A percentile compares a stretch with the other conserved stretches of the same genome.
These are phyloP conservation scores for Dendropsophus ebraccatus DNA, from an alignment of 2,113 vertebrate species.

Conservation along the genomic window DNA sequence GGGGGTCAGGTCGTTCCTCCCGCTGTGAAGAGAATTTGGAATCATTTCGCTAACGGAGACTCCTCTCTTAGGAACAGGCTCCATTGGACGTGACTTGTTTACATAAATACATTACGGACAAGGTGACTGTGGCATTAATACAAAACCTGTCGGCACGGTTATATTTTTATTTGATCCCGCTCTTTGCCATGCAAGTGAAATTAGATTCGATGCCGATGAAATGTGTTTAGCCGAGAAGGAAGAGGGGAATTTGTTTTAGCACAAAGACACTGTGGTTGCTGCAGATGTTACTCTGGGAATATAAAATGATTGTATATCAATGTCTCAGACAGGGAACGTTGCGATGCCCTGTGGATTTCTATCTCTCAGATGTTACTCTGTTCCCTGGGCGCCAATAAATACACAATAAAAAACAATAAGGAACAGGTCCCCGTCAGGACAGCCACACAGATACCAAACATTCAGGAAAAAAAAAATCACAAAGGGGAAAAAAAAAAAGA, in stretches of 20 bases:
- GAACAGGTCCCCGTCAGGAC: neutral
- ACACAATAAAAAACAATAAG: conserved; percentile 54
- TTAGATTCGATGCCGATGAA: conserved; percentile 47
- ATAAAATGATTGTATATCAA: conserved; percentile 56
- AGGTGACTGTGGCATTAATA: conserved; percentile 34
- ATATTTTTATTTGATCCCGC: conserved; percentile 41
- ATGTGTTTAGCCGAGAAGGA: conserved; percentile 43
- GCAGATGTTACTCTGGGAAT: conserved; percentile 51
- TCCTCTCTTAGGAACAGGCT: neutral
- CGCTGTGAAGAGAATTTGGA: neutral
- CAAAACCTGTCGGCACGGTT: neutral
- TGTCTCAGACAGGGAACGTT: conserved; percentile 12
- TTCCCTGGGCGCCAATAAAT: conserved; percentile 53
- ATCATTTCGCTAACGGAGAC: neutral
- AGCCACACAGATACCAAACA: neutral
- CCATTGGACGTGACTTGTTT: conserved; percentile 1
- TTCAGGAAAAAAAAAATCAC: neutral
- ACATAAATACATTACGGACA: conserved; percentile 1
- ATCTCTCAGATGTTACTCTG: conserved; percentile 53
- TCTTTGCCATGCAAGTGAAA: conserved; percentile 45
- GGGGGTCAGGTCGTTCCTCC: neutral
- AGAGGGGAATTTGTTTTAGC: neutral
- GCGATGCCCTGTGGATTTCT: conserved; percentile 44
- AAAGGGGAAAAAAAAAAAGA: neutral
- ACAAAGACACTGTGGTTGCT: neutral